Conservation (phyloP, 2,888 invertebrate species). For the Hyalella azteca region DNA sequence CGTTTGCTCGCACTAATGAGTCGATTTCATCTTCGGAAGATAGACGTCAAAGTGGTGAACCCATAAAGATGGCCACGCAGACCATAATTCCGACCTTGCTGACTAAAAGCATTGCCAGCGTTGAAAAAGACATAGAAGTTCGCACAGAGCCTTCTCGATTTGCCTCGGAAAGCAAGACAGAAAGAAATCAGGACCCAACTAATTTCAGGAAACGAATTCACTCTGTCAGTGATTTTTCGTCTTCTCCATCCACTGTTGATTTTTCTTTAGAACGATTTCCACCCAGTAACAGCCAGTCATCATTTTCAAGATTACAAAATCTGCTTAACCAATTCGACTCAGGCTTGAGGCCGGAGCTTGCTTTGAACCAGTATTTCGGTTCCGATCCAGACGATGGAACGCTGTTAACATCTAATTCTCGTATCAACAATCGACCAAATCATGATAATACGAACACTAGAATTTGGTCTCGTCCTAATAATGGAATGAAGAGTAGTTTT, state of each 20-base stretch:
- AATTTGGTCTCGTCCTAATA: conserved; percentile 22
- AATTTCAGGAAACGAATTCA: neutral
- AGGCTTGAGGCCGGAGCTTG: neutral
- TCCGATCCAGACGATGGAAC: neutral
- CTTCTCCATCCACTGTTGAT: neutral
- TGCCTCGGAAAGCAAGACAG: neutral
- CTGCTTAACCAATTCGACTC: conserved; percentile 21
- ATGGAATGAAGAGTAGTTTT: neutral
- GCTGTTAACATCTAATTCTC: neutral
- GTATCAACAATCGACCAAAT: neutral
- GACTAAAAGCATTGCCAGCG: neutral
- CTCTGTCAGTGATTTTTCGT: neutral
- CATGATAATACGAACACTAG: neutral
- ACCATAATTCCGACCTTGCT: neutral
- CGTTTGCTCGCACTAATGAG: neutral
- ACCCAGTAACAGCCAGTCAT: neutral
- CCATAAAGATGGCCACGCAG: no score
- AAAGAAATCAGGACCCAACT: neutral
- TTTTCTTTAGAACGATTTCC: neutral
- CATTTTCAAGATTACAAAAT: conserved; percentile 5
- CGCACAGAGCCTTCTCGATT: neutral
- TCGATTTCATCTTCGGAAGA: neutral
- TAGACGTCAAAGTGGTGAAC: no score
- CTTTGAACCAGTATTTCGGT: neutral
- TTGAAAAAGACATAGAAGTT: neutral